Percentiles rank a stretch among this genome's conserved stretches.
phyloP scores from a whole-genome alignment of 2,113 vertebrate species.

The Vanacampus margaritifer region DNA sequence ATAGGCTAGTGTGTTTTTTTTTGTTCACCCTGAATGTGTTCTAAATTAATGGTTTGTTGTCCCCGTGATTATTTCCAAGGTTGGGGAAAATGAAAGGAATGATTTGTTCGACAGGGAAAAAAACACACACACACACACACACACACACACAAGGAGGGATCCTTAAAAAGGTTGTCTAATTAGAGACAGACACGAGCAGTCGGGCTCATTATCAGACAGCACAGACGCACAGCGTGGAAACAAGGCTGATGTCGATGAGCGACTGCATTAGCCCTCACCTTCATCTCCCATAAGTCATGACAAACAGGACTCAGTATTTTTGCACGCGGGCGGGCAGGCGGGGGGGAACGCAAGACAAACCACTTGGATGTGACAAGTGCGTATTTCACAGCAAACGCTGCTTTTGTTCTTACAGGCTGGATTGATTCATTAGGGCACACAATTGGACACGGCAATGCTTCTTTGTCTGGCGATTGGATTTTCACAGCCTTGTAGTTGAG shows the following conservation, averaged over 20 bases:
- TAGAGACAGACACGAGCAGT: constrained; percentile 44
- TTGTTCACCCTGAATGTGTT: constrained; percentile 10
- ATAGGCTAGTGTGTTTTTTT: constrained; percentile 5
- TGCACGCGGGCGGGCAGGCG: neutral
- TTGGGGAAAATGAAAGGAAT: constrained; percentile 53
- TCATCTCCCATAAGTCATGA: constrained; percentile 12
- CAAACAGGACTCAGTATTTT: neutral
- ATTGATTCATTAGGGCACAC: neutral
- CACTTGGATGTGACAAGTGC: neutral
- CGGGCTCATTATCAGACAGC: constrained; percentile 52
- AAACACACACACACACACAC: too few relatives aligned
- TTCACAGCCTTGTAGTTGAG: too few relatives aligned
- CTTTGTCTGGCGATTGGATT: neutral
- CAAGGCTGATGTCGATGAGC: constrained; percentile 49
- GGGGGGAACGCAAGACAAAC: neutral
- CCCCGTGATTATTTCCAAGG: constrained; percentile 37
- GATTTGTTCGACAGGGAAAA: constrained; percentile 31
- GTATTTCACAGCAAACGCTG: neutral
- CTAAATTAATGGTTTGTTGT: constrained; percentile 51
- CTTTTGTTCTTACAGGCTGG: neutral
- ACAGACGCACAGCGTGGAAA: constrained; percentile 40
- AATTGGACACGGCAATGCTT: neutral
- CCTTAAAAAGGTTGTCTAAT: constrained; percentile 55
- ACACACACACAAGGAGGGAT: constrained; percentile 22
- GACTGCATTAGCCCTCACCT: constrained; percentile 48